Conservation (phyloP, 2,113 vertebrate species). For the Lanius ludovicianus region DNA sequence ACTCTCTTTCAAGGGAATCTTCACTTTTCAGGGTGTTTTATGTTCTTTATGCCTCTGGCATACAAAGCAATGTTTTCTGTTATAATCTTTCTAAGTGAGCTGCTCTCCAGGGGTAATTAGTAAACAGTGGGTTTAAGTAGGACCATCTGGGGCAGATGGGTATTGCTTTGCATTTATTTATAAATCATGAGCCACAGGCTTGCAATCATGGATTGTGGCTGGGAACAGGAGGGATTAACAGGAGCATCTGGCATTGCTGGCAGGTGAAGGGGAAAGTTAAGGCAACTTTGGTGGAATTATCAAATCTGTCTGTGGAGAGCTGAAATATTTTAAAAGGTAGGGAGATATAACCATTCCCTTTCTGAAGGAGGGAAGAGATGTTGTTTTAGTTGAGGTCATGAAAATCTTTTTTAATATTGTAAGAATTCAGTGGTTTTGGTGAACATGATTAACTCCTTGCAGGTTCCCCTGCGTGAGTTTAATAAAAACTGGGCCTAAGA, state of each 20-base stretch:
- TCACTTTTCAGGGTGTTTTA: background rate
- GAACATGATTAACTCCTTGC: rapidly evolving
- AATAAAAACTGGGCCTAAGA: background rate
- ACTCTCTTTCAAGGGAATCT: background rate
- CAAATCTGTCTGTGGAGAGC: background rate
- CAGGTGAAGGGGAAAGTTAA: background rate
- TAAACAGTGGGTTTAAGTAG: background rate
- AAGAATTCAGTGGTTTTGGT: background rate
- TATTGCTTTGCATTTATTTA: background rate
- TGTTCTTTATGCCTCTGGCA: background rate
- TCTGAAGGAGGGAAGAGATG: background rate
- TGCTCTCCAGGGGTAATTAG: background rate
- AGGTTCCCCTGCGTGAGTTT: background rate
- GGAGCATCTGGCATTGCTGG: background rate
- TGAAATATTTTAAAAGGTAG: background rate
- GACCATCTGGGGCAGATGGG: background rate
- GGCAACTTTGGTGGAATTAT: background rate
- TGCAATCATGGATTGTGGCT: background rate
- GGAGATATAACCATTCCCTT: background rate
- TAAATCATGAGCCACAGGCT: background rate
- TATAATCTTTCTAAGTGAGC: background rate
- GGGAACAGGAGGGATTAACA: background rate
- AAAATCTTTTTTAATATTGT: background rate
- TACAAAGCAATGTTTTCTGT: background rate
- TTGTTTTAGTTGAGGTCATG: background rate